Base-by-base conservation (phyloP, 1,140 invertebrate species). In the Drosophila varians region DNA sequence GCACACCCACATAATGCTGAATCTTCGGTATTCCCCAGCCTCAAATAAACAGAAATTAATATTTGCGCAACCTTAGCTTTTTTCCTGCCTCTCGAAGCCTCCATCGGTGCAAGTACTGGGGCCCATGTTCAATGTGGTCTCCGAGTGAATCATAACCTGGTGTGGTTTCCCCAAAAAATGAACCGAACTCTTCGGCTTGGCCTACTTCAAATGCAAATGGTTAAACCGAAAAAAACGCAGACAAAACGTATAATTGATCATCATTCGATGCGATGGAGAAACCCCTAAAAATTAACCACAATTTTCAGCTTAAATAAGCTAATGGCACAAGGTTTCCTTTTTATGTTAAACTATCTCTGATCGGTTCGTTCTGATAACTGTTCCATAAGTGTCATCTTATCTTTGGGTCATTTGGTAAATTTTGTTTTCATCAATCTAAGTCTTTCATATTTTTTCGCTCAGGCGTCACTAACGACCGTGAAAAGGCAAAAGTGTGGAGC, bases 381-480 rank as follows among this genome's bases (percentile, higher is more conserved):
- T 7, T 28, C 45, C 43, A 34, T 38, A 46, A n/a, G 12, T 42
- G 21, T 14, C 45, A 60, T 65, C 46, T 25, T 57, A 65, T 65
- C 46, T 76, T 11, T 38, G 25, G 6, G 46, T 51, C 48, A 51
- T 57, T 45, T 47, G 38, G 16, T 45, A 12, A 18, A 19, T 46
- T 58, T 70, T 46, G 46, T 46, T 38, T 72, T 14, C 12, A 12
- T 48, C 46, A 48, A 16, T 38, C 40, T 34, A 42, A 36, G 36
- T 45, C 51, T 61, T 21, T 61, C 36, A 34, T 40, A 42, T 38
- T 53, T 58, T 74, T 47, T 12, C 43, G 19, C 54, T 34, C 12
- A 16, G 36, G 43, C 75, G 74, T 82, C 79, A 74, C 52, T 84
- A 83, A 84, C 80, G 79, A 86, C 79, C 79, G 80, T 84, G 80